phyloP scores from a whole-genome alignment of 2,888 invertebrate species.

The Phanerotoma sp. region DNA sequence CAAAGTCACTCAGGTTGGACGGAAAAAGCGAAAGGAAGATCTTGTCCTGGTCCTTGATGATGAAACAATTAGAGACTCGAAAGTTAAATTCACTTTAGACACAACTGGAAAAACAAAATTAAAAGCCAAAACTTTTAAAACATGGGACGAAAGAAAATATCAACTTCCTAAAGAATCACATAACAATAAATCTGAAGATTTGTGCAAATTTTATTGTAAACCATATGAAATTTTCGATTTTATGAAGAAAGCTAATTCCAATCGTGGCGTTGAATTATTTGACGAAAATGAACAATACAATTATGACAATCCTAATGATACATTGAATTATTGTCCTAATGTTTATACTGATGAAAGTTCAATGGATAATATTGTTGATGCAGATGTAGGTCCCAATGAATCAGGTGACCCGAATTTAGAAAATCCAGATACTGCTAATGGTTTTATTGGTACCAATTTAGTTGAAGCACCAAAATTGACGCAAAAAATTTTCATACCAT shows the following conservation, averaged over 20 bases:
- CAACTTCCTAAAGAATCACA: constrained; percentile 38
- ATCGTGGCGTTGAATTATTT: no score
- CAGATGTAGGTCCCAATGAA: constrained; percentile 35
- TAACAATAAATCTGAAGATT: constrained; percentile 33
- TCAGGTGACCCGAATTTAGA: constrained; percentile 37
- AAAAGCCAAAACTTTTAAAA: constrained; percentile 34
- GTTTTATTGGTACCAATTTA: constrained; percentile 62
- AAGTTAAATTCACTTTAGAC: constrained; percentile 31
- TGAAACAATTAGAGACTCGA: no score
- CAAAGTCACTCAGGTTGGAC: constrained; percentile 39
- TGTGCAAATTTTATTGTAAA: constrained; percentile 32
- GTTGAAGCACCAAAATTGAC: constrained; percentile 69
- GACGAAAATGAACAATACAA: constrained; percentile 55
- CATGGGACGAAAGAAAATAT: constrained; percentile 42
- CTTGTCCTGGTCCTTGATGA: no score
- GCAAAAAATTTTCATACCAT: constrained; percentile 71
- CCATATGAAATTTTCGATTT: constrained; percentile 21
- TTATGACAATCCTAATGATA: constrained; percentile 62
- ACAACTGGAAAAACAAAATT: constrained; percentile 19
- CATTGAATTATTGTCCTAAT: constrained; percentile 59
- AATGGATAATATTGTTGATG: constrained; percentile 24
- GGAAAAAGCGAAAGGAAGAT: constrained; percentile 16
- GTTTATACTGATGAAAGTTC: constrained; percentile 40
- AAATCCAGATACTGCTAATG: constrained; percentile 40
- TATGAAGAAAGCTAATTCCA: constrained; percentile 11